Percentiles rank a stretch among this genome's conserved stretches.
phyloP scores from a whole-genome alignment of 2,113 vertebrate species.

The Catharus minimus region DNA sequence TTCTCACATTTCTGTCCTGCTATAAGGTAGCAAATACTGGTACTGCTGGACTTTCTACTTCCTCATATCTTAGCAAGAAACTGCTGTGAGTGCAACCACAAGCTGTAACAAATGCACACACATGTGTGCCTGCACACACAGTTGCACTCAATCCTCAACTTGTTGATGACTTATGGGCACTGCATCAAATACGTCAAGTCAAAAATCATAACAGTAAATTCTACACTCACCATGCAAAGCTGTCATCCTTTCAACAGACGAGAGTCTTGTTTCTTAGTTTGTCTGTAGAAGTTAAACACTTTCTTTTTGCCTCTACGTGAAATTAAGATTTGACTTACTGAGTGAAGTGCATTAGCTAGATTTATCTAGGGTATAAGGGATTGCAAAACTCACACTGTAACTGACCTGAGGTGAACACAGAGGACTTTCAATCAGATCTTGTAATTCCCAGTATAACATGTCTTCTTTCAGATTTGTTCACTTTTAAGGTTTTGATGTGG shows the following conservation, averaged over 20 bases:
- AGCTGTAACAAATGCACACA: neutral
- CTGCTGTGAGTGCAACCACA: neutral
- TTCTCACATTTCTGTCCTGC: neutral
- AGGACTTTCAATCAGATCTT: neutral
- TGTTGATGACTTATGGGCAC: rapidly evolving
- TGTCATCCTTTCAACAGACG: neutral
- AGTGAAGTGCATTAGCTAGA: neutral
- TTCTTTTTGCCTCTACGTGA: neutral
- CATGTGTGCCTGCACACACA: rapidly evolving
- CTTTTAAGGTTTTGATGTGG: neutral
- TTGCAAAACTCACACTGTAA: neutral
- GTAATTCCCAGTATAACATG: neutral
- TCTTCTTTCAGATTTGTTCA: neutral
- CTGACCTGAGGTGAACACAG: neutral
- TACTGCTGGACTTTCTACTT: neutral
- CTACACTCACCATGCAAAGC: neutral
- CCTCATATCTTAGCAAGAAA: neutral
- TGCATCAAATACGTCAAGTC: neutral
- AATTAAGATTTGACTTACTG: neutral
- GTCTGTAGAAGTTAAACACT: neutral
- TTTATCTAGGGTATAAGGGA: neutral
- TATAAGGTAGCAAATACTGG: rapidly evolving
- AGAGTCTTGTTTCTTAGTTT: neutral
- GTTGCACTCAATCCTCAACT: neutral
- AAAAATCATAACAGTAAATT: neutral